Base-by-base conservation (phyloP, 2,797 vertebrate species). In the Etheostoma nigrum region DNA sequence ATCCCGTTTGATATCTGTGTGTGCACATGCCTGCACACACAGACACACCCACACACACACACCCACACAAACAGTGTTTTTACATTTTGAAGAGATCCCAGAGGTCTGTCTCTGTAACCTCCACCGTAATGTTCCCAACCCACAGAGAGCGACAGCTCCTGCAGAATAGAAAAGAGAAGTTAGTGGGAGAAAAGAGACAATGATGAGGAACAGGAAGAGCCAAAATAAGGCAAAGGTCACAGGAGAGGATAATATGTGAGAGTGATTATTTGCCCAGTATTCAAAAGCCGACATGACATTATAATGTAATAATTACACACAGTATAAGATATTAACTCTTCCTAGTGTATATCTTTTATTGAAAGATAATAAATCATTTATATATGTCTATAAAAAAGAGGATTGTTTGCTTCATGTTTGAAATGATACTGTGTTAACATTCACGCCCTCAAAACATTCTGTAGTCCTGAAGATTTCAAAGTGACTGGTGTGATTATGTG, bases 91-190 rank as follows among this genome's bases (percentile, higher is more conserved):
- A 95, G 58, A 95, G 61, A 69, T 94, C 93, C 86, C 76, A 67
- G 47, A 95, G 85, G 72, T 92, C 91, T 52, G 92, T 93, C 68
- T 95, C 93, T 6, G 91, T 95, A 53, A 95, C 85, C 65, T 95
- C 92, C 59, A 85, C 44, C 6, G 93, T 95, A 47, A 95, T 84
- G 62, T 95, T 95, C 25, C 95, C 94, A 55, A 95, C 93, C 95
- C 94, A 95, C 61, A 95, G 80, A 61, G 94, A 96, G 40, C 86
- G 87, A 62, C 93, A 93, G 25, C 87, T 85, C 86, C 91, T 93
- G 71, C 45, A 63, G 44, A 21, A 27, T 0, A 75, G 23, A 21
- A 36, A 10, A 13, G 12, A 15, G 25, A 19, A n/a, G 10, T n/a
- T 0, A 42, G 1, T 0, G 6, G 4, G 14, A 16, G 33, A 51